phyloP scores from a whole-genome alignment of 2,888 invertebrate species.

The Oscheius myriophilus region DNA sequence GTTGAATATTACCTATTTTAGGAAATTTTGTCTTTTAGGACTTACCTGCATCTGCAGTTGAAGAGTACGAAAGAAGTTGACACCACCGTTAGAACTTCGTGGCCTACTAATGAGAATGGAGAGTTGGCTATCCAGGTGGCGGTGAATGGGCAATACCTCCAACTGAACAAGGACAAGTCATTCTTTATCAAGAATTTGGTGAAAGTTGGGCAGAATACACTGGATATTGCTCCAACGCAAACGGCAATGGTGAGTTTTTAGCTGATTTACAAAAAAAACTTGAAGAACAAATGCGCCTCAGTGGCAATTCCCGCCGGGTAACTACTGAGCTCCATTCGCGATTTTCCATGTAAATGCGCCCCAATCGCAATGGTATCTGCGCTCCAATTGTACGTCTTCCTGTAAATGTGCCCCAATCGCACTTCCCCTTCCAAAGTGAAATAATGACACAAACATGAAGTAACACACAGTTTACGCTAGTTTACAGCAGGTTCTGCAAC shows the following conservation, averaged over 20 bases:
- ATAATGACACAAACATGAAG: no score
- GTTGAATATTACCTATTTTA: no score
- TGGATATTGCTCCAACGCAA: slow-evolving; percentile 13
- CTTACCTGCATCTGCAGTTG: slow-evolving; percentile 1
- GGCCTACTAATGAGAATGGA: slow-evolving; percentile 1
- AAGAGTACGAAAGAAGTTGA: slow-evolving; percentile 8
- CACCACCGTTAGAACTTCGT: not conserved
- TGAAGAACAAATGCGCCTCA: not conserved
- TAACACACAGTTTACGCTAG: no score
- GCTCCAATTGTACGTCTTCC: not conserved
- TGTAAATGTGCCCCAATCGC: not conserved
- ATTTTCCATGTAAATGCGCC: no score
- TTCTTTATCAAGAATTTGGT: slow-evolving; percentile 10
- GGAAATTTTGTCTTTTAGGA: not conserved
- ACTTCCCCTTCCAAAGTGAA: not conserved
- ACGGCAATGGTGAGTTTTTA: slow-evolving; percentile 24
- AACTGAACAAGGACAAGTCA: slow-evolving; percentile 5
- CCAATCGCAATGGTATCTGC: no score
- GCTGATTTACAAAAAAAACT: not conserved
- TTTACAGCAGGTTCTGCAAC: not conserved
- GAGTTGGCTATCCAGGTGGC: slow-evolving; percentile 3
- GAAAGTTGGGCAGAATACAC: slow-evolving; percentile 16
- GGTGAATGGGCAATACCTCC: slow-evolving; percentile 13
- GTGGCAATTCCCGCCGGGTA: not conserved
- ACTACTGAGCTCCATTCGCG: not conserved